These are phyloP conservation scores for Tarsius wallacei DNA, from an alignment of 2,797 vertebrate species.

Conservation along the genomic window DNA sequence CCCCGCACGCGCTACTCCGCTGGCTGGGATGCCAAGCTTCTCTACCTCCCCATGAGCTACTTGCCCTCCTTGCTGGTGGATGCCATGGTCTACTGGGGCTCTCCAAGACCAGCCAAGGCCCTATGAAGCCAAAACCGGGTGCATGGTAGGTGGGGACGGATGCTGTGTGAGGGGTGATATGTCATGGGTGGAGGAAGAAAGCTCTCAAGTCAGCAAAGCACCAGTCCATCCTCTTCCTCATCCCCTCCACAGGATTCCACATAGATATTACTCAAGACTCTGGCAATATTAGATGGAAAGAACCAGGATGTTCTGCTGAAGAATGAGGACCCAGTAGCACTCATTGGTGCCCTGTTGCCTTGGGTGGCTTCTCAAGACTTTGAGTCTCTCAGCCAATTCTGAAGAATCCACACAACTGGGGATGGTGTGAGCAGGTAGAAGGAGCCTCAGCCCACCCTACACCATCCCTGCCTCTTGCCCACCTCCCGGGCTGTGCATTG, in stretches of 20 bases:
- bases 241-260: not conserved
- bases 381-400: too few species aligned
- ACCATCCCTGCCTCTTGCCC: too few species aligned
- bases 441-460: not conserved
- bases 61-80: slow-evolving; percentile 83
- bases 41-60: slow-evolving; percentile 87
- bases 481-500: too few species aligned
- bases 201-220: fast-evolving
- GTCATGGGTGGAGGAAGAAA: fast-evolving
- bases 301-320: not conserved
- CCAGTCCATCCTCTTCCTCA: too few species aligned
- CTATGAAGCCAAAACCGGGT: not conserved
- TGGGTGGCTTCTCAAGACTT: too few species aligned
- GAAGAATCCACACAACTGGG: too few species aligned
- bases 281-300: not conserved
- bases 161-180: not conserved
- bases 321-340: not conserved
- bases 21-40: slow-evolving; percentile 82
- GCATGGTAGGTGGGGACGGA: fast-evolving
- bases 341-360: not conserved
- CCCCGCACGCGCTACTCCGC: slow-evolving; percentile 84
- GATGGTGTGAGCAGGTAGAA: not conserved
- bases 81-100: fast-evolving
- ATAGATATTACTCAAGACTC: not conserved
- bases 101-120: not conserved